Base-by-base conservation (phyloP, 2,797 vertebrate species). In the Knipowitschia caucasica region DNA sequence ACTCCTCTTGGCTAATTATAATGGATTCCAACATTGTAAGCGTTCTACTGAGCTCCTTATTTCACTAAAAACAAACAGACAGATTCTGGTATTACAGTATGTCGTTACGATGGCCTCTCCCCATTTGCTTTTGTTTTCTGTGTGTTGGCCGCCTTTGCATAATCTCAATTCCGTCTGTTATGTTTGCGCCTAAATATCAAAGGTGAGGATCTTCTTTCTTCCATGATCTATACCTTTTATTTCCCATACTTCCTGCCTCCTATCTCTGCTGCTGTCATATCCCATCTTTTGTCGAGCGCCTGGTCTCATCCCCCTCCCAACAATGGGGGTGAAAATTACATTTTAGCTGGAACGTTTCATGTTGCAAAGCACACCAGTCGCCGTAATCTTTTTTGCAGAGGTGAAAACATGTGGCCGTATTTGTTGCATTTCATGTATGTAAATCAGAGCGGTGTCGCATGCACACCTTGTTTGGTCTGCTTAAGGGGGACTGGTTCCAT, bases 141-240 rank as follows among this genome's bases (percentile, higher is more conserved):
- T 44, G 23, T 53, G 36, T 85, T 86, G 87, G 92, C 90, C 89
- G 90, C 82, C 86, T 90, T 91, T 89, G 91, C 89, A 87, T 81
- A 62, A 78, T 77, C 20, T 15, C 50, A 58, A 64, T 73, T 65
- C 54, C 38, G 47, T 59, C 72, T 56, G 64, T 36, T 58, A 24
- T 57, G 56, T 78, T 73, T 44, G 59, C 49, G 57, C 64, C 64
- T 50, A 26, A 53, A 63, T 73, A 83, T 78, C 81, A 79, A 81
- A 82, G 64, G 12, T 56, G 63, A 44, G 47, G 34, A 75, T 79
- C 68, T 61, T 62, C 52, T 50, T 20, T 56, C 49, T 72, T 80
- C 75, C 61, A 71, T 44, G 42, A 44, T 46, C 44, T 26, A 46
- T 69, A 90, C 51, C 59, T 64, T 73, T 79, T 73, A 62, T 73